Evolutionary conservation across 1,140 invertebrate genomes (phyloP), one percentile per base, ranked within the genome.

Genomic region (Drosophila aff.): DNA sequence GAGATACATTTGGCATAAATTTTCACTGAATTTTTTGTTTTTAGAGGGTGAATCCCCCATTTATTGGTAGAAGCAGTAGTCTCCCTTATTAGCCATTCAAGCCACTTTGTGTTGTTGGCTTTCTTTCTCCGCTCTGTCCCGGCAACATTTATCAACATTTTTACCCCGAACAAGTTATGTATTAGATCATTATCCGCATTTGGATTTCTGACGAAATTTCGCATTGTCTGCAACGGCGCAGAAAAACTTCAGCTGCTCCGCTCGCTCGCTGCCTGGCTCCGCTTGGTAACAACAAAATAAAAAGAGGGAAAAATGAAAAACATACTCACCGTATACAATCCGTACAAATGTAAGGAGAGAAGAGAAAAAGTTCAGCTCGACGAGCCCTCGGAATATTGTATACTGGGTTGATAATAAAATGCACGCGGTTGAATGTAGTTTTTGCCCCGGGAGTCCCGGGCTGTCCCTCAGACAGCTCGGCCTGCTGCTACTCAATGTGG

Each of bases 171-270:
- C 82, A 91, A 90, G 81, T 85, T 90, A 85, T 89, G 84, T 89
- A 87, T 90, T 90, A 90, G 85, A 90, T 90, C 85, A 90, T 91
- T 91, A 90, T 90, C 85, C 84, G 86, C 72, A 86, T 90, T 90
- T 90, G 85, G 86, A 85, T 91, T 90, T 90, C 85, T 91, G 85
- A 91, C 81, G 85, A 90, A 90, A 91, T 90, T 90, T 84, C 84
- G 84, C 84, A 87, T 87, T 89, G 84, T 89, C 85, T 89, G 85
- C 84, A 89, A 66, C 82, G 43, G 36, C 60, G 74, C 79, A 65
- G 55, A 83, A 83, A 61, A 63, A 68, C 71, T 74, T 74, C 71
- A 74, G 71, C 71, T 73, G 69, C 69, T 38, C 36, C 11, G 36
- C 36, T 38, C 36, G 36, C 36, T 36, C 41, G 44, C 16, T 53